Conservation (phyloP, 2,888 invertebrate species). For the Drepana falcataria region DNA sequence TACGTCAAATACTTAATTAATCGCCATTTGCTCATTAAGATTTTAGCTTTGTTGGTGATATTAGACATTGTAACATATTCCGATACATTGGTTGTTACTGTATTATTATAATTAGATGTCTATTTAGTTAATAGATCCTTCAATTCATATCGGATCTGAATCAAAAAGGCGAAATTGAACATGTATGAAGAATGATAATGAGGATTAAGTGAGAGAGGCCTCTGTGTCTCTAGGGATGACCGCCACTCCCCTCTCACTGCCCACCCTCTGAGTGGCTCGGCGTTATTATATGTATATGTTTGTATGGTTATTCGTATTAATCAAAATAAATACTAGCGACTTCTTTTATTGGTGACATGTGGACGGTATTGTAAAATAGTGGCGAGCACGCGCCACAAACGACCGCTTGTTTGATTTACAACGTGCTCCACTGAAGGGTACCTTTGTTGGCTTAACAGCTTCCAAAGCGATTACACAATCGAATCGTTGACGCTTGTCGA, state of each 20-base stretch:
- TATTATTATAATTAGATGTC: no score
- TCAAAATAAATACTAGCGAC: conserved; percentile 26
- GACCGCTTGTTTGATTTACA: conserved; percentile 67
- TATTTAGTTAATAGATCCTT: no score
- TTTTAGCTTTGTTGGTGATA: conserved; percentile 15
- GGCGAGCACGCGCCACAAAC: conserved; percentile 68
- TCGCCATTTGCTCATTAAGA: conserved; percentile 10
- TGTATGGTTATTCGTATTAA: conserved; percentile 27
- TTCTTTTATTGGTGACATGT: conserved; percentile 21
- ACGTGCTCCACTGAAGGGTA: conserved; percentile 53
- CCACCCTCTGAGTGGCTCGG: no score
- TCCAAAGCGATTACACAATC: conserved; percentile 55
- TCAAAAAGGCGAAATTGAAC: no score
- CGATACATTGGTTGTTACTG: no score
- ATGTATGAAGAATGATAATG: no score
- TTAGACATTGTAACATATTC: conserved; percentile 6
- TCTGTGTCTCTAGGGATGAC: no score
- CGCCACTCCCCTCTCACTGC: no score
- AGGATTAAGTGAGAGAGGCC: no score
- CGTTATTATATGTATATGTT: no score
- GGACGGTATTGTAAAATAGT: conserved; percentile 35
- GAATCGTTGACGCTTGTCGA: conserved; percentile 52
- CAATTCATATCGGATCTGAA: no score
- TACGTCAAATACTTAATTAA: conserved; percentile 8
- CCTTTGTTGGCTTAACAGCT: conserved; percentile 63